Base-by-base conservation (phyloP, 2,113 vertebrate genomes). In the Gobius niger region DNA sequence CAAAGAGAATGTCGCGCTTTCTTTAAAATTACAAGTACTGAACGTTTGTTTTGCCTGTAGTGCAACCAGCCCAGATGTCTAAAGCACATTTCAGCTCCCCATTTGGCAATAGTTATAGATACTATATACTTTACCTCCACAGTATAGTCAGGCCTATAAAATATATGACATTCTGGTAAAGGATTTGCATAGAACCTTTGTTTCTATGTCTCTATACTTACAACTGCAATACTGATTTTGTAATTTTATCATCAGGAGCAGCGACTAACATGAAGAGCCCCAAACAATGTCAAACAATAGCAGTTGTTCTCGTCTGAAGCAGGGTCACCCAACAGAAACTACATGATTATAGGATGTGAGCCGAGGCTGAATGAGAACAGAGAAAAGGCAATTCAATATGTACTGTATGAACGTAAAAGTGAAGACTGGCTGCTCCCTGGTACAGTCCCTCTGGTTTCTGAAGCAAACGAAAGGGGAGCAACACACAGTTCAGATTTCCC, bases 401-500 rank as follows among this genome's bases (percentile, higher is more conserved):
- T 81, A 80, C 80, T 80, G 82, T 81, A 80, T 81, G 81, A 82
- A 88, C 67, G 72, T 76, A 68, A 87, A 72, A 77, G 88, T 57
- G 54, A 57, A 87, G 82, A 85, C 82, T 77, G 64, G 87, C 87
- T 87, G 87, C 85, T 91, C 85, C 90, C 81, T 82, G 84, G 80
- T 88, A 79, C 74, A 85, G 87, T 90, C 82, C 85, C 84, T 89
- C 87, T 89, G 84, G 90, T 87, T 78, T 89, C 52, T 88, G 87
- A 89, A 91, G 91, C 88, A 85, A 80, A 87, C 85, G 82, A 73
- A 90, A 92, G 69, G 40, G 91, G 92, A 94, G 85, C 92, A 94
- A 95, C 92, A 92, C 85, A 85, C 83, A 91, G 95, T 92, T 91
- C 90, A 83, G 88, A 89, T 87, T 83, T 86, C 91, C 93, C 95